Conservation (phyloP, 2,113 vertebrate genomes). For the Electrona antarctica region DNA sequence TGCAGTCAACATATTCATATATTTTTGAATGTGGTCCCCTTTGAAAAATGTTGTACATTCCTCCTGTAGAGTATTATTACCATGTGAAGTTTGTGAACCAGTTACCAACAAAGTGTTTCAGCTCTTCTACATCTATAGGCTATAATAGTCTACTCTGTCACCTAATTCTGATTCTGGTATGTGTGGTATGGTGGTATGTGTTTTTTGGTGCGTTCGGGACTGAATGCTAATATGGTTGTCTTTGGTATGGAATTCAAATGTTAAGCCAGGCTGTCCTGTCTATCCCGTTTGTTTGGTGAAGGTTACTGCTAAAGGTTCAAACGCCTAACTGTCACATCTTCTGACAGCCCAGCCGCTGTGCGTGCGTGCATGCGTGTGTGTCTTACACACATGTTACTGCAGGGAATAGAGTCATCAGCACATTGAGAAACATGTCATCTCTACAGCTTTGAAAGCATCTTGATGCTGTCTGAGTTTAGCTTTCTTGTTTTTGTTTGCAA, state of each 20-base stretch:
- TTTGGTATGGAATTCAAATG: background rate
- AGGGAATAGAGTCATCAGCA: conserved; percentile 8
- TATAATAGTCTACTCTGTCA: background rate
- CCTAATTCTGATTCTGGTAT: background rate
- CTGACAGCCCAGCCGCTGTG: background rate
- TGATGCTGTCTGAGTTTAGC: background rate
- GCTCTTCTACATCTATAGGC: background rate
- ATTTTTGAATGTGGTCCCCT: too few relatives aligned
- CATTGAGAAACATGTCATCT: background rate
- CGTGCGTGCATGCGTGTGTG: background rate
- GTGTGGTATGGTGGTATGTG: too few relatives aligned
- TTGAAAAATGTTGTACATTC: too few relatives aligned
- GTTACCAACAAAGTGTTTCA: too few relatives aligned
- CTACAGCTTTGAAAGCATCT: background rate
- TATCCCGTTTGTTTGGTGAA: background rate
- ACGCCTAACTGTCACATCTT: conserved; percentile 1
- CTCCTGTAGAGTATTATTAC: too few relatives aligned
- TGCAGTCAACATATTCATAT: too few relatives aligned
- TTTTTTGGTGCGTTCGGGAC: background rate
- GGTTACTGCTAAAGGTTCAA: background rate
- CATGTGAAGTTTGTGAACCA: too few relatives aligned
- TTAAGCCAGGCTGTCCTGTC: background rate
- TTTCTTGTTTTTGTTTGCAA: background rate
- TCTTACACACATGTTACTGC: background rate
- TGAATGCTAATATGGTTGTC: background rate